phyloP scores from a whole-genome alignment of 1,140 invertebrate genomes.

The Cephus cinctus region DNA sequence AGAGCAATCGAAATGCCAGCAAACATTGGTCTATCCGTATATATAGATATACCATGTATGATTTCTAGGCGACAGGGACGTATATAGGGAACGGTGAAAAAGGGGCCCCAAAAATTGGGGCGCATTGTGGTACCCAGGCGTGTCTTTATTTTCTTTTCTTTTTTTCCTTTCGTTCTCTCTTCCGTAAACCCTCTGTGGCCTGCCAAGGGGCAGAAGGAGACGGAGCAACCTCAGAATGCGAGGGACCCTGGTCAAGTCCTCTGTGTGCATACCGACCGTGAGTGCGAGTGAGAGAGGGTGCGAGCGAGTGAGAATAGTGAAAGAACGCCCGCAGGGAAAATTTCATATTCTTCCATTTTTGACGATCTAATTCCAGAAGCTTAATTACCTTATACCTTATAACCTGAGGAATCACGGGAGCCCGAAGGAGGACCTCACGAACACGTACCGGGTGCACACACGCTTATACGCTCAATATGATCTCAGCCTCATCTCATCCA shows the following conservation, averaged over 20 bases:
- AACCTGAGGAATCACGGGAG: not conserved
- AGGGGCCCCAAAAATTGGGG: slow-evolving; percentile 35
- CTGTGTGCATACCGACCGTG: not conserved
- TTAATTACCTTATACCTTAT: slow-evolving; percentile 30
- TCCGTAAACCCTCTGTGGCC: slow-evolving; percentile 9
- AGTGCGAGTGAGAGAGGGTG: not conserved
- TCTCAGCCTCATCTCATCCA: not conserved
- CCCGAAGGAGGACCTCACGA: not conserved
- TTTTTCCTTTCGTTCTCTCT: slow-evolving; percentile 12
- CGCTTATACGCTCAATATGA: not conserved
- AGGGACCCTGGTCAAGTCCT: not conserved
- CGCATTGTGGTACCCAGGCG: slow-evolving; percentile 32
- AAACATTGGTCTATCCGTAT: too few species aligned
- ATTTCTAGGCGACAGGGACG: too few species aligned
- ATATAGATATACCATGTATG: too few species aligned
- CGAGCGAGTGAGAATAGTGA: not conserved
- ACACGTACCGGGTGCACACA: not conserved
- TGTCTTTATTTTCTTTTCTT: slow-evolving; percentile 11
- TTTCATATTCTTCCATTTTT: slow-evolving; percentile 32
- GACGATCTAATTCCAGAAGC: slow-evolving; percentile 35
- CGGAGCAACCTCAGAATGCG: not conserved
- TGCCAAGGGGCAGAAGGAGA: not conserved
- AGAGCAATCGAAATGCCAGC: too few species aligned
- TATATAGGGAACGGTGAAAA: too few species aligned
- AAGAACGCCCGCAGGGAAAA: slow-evolving; percentile 31